A percentile compares a stretch with the other conserved stretches of the same genome.
Conservation (phyloP, 2,888 invertebrate species). For the Apamea monoglypha region DNA sequence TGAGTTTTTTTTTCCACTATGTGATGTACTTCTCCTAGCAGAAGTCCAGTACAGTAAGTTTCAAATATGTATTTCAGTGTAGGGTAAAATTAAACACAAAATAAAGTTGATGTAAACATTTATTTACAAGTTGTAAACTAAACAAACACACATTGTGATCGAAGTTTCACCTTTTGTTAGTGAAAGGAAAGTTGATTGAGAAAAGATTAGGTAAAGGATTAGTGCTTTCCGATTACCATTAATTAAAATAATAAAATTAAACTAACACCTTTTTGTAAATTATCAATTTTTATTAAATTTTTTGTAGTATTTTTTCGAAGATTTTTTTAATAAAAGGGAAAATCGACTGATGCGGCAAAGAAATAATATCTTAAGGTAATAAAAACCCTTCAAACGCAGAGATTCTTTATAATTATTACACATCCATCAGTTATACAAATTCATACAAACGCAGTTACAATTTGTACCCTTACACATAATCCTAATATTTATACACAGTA, state of each 20-base stretch:
- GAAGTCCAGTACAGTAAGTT: not conserved
- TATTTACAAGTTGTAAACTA: conserved; percentile 66
- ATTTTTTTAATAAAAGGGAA: conserved; percentile 29
- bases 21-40: not conserved
- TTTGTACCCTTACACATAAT: conserved; percentile 63
- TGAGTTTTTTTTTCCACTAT: not conserved
- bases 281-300: conserved; percentile 27
- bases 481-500: conserved; percentile 56
- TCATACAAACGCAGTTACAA: conserved; percentile 62
- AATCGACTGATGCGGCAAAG: conserved; percentile 37
- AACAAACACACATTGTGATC: conserved; percentile 63
- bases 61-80: not conserved
- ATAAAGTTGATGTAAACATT: conserved; percentile 59
- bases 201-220: conserved; percentile 29
- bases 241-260: conserved; percentile 46
- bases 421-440: conserved; percentile 56
- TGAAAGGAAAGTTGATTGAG: conserved; percentile 43
- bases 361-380: conserved; percentile 53
- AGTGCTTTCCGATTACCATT: conserved; percentile 47
- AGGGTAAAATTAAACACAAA: conserved; percentile 37
- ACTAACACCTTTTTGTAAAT: conserved; percentile 41
- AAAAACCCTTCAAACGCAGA: conserved; percentile 60
- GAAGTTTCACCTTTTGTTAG: conserved; percentile 49
- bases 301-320: conserved; percentile 22
- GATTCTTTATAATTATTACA: conserved; percentile 65